These are phyloP conservation scores for Xenus cinereus DNA, from an alignment of 2,113 vertebrate species.

Conservation along the genomic window DNA sequence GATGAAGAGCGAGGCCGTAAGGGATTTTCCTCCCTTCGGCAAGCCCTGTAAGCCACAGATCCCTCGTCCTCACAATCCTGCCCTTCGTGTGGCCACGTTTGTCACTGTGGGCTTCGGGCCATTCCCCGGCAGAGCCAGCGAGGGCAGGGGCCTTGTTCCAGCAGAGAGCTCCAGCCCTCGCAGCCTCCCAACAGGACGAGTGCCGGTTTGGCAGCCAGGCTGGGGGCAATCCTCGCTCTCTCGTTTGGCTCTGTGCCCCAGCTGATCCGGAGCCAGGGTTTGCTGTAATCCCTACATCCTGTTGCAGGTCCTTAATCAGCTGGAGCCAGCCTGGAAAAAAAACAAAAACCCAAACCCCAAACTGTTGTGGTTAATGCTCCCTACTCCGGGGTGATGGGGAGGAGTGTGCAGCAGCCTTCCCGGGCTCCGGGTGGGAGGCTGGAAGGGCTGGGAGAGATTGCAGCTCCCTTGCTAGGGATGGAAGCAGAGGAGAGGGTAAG, in stretches of 20 bases:
- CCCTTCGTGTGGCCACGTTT: not conserved
- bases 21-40: not conserved
- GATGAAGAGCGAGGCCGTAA: rapidly evolving
- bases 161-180: not conserved
- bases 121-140: not conserved
- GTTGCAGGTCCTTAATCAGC: conserved; percentile 82
- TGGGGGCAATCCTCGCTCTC: conserved; percentile 50
- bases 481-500: not conserved
- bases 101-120: conserved; percentile 18
- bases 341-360: not conserved
- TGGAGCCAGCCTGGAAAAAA: conserved; percentile 62
- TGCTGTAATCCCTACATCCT: conserved; percentile 80
- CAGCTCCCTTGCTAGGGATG: not conserved
- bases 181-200: conserved; percentile 20
- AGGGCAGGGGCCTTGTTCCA: conserved; percentile 22
- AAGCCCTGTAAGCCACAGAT: not conserved
- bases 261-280: conserved; percentile 75
- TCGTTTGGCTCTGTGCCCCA: conserved; percentile 70
- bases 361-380: not conserved
- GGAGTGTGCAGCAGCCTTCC: conserved; percentile 33
- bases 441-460: not conserved
- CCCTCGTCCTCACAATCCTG: not conserved
- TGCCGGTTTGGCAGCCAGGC: conserved; percentile 54
- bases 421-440: not conserved
- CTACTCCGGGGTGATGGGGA: not conserved